These are phyloP conservation scores for Drosophila lacertosa DNA, from an alignment of 1,140 invertebrate species.

Conservation along the genomic window DNA sequence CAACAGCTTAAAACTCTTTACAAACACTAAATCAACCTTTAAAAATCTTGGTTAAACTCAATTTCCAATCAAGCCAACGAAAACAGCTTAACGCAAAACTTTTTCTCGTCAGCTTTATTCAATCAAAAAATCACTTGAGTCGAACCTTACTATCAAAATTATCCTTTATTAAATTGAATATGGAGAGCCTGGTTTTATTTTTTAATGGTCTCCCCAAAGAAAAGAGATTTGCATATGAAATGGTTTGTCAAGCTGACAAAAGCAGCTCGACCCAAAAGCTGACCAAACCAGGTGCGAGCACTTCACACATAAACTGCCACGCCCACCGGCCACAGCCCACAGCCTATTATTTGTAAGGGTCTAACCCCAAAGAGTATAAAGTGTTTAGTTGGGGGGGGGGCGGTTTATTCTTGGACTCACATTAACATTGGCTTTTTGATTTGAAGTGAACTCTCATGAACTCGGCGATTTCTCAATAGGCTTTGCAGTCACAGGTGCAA, in stretches of 20 bases:
- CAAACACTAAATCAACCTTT: no score
- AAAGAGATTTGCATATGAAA: conserved; percentile 45
- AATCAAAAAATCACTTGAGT: conserved; percentile 36
- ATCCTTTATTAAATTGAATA: conserved; percentile 49
- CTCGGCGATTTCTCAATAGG: not conserved
- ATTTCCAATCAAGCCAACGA: not conserved
- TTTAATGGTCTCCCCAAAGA: conserved; percentile 25
- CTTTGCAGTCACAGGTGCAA: conserved; percentile 56
- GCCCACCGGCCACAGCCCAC: no score
- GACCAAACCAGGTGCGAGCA: conserved; percentile 51
- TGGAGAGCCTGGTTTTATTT: conserved; percentile 10
- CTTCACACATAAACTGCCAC: conserved; percentile 23
- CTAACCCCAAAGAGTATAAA: conserved; percentile 35
- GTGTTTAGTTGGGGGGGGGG: no score
- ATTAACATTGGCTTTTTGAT: not conserved
- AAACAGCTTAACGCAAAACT: not conserved
- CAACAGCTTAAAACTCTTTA: no score
- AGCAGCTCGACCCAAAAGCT: conserved; percentile 25
- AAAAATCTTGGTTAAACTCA: not conserved
- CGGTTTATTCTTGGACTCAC: not conserved
- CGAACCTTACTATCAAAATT: conserved; percentile 20
- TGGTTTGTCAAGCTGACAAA: conserved; percentile 44
- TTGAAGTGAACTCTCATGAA: not conserved
- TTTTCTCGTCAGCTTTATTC: conserved; percentile 5
- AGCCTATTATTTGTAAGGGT: not conserved